A percentile compares a stretch with the other conserved stretches of the same genome.
Conservation (phyloP, 2,113 vertebrate species). For the Kryptolebias marmoratus region DNA sequence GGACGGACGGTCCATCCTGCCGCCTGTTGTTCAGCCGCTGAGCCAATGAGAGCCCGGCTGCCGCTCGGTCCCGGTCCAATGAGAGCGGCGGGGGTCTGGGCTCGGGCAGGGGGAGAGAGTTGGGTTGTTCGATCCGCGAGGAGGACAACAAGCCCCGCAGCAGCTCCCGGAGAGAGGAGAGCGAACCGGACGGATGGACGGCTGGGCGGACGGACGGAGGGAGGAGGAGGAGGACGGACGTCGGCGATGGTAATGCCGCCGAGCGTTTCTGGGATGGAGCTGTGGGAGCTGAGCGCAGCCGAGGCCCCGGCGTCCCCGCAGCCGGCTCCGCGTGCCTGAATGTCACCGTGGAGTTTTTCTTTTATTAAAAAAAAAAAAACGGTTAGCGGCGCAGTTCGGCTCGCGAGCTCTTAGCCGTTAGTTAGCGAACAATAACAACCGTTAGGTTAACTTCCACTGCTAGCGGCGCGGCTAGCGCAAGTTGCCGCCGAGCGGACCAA, state of each 20-base stretch:
- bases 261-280: conserved; percentile 24
- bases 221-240: conserved; percentile 46
- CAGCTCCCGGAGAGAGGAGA: conserved; percentile 4
- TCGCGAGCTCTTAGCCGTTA: conserved; percentile 60
- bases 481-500: conserved; percentile 20
- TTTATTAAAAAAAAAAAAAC: background rate
- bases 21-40: conserved; percentile 75
- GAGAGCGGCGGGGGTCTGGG: conserved; percentile 59
- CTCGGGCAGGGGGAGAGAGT: conserved; percentile 64
- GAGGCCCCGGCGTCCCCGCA: conserved; percentile 7
- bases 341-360: conserved; percentile 60
- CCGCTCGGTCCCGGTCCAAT: conserved; percentile 66
- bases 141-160: conserved; percentile 72
- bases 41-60: conserved; percentile 67
- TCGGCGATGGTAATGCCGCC: conserved; percentile 65
- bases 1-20: conserved; percentile 64
- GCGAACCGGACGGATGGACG: conserved; percentile 64
- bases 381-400: conserved; percentile 48
- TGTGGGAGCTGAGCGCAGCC: conserved; percentile 1
- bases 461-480: conserved; percentile 49
- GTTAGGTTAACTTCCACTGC: conserved; percentile 67
- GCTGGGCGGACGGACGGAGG: no score
- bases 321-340: conserved; percentile 32
- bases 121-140: conserved; percentile 72
- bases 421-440: conserved; percentile 61